Conservation (phyloP, 2,888 invertebrate genomes). For the Micoletzkya japonica region DNA sequence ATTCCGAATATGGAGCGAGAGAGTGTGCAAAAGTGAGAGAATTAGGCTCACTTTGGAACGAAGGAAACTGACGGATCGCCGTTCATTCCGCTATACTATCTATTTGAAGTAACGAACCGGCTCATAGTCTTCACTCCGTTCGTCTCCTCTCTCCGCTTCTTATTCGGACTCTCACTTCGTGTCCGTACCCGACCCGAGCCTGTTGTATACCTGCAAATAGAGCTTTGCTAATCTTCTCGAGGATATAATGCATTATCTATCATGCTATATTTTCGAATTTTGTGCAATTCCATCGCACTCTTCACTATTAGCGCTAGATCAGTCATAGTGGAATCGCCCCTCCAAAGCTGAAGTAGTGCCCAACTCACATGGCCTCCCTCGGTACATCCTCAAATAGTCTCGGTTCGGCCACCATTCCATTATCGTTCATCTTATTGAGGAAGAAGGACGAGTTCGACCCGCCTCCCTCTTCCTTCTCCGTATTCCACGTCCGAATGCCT, state of each 20-base stretch:
- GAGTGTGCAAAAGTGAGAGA: too few relatives aligned
- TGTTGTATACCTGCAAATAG: background rate
- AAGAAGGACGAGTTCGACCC: slow-evolving; percentile 11
- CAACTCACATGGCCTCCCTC: slow-evolving; percentile 3
- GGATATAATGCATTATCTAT: too few relatives aligned
- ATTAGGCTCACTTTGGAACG: too few relatives aligned
- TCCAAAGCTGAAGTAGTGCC: background rate
- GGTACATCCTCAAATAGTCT: background rate
- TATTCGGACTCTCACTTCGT: slow-evolving; percentile 16
- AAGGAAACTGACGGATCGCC: too few relatives aligned
- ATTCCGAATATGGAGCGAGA: too few relatives aligned
- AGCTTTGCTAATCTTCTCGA: too few relatives aligned
- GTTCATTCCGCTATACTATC: too few relatives aligned
- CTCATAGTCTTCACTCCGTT: background rate
- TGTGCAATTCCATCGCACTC: too few relatives aligned
- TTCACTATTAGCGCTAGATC: too few relatives aligned
- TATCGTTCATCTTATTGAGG: slow-evolving; percentile 8
- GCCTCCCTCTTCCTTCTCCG: slow-evolving; percentile 36
- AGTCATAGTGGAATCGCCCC: too few relatives aligned
- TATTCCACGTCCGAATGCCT: slow-evolving; percentile 50
- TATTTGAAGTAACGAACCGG: too few relatives aligned
- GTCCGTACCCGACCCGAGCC: background rate
- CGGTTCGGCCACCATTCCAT: slow-evolving; percentile 1
- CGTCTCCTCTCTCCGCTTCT: slow-evolving; percentile 6
- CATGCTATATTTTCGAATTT: too few relatives aligned